phyloP scores from a whole-genome alignment of 2,797 vertebrate species.

The Paratrypauchen microcephalus region DNA sequence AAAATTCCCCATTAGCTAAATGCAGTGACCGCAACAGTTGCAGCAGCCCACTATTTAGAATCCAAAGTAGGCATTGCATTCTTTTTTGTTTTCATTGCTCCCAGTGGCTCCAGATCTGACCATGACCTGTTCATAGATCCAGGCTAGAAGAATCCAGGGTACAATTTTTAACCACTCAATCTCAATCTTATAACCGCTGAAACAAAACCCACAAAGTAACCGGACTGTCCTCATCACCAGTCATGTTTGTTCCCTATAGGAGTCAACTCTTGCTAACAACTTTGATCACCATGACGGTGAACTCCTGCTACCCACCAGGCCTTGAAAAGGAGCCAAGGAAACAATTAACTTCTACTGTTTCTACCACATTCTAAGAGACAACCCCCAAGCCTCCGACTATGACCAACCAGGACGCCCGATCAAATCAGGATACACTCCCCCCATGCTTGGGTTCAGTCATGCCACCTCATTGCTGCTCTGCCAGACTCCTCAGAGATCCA shows the following conservation, averaged over 20 bases:
- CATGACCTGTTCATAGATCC: conserved; percentile 17
- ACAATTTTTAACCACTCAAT: conserved; percentile 36
- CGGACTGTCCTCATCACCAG: conserved; percentile 51
- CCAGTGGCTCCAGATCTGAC: conserved; percentile 20
- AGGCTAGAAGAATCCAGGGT: conserved; percentile 33
- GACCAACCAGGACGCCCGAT: conserved; percentile 56
- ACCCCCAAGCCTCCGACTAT: conserved; percentile 20
- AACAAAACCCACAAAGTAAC: conserved; percentile 38
- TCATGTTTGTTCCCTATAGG: conserved; percentile 61
- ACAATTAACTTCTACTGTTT: conserved; percentile 63
- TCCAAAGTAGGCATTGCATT: not conserved
- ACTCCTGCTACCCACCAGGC: conserved; percentile 60
- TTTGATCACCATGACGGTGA: conserved; percentile 65
- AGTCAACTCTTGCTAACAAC: conserved; percentile 66
- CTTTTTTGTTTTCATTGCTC: not conserved
- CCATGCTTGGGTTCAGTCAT: conserved; percentile 43
- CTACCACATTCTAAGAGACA: conserved; percentile 41
- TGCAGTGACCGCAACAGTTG: not conserved
- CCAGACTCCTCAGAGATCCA: conserved; percentile 43
- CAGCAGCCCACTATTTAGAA: not conserved
- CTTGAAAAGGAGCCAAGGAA: conserved; percentile 62
- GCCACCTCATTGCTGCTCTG: conserved; percentile 18
- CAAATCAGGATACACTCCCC: conserved; percentile 43
- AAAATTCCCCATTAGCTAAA: not conserved
- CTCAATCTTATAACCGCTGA: conserved; percentile 40